phyloP scores from a whole-genome alignment of 2,797 vertebrate species.

The Eupleurogrammus muticus region DNA sequence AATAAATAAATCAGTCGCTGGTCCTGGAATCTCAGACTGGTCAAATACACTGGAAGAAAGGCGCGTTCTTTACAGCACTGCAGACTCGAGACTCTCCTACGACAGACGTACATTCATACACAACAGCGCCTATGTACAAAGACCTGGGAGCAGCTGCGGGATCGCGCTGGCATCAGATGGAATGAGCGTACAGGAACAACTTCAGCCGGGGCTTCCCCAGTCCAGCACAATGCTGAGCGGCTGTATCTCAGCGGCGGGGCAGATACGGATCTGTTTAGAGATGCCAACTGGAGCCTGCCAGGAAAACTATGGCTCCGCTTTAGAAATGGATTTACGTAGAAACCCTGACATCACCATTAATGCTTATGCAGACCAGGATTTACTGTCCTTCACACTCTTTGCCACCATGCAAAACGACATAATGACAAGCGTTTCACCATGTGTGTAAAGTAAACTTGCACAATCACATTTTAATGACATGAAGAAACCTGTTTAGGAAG shows the following conservation, averaged over 20 bases:
- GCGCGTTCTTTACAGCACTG: not conserved
- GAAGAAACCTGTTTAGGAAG: too few species aligned
- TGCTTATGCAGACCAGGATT: not conserved
- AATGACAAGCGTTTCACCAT: not conserved
- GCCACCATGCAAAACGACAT: not conserved
- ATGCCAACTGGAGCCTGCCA: constrained; percentile 41
- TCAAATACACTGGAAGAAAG: not conserved
- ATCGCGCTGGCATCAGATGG: constrained; percentile 2
- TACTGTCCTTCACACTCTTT: not conserved
- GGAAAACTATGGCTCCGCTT: constrained; percentile 39
- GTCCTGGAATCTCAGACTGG: constrained; percentile 3
- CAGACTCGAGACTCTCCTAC: not conserved
- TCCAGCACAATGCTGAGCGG: constrained; percentile 15
- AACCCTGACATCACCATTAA: constrained; percentile 11
- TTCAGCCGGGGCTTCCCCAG: constrained; percentile 47
- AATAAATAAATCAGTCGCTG: constrained; percentile 15
- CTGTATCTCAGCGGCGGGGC: not conserved
- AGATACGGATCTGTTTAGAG: constrained; percentile 59
- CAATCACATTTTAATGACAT: not conserved
- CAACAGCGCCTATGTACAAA: not conserved
- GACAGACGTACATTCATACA: not conserved
- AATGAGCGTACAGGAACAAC: constrained; percentile 27
- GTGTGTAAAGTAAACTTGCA: not conserved
- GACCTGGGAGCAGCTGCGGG: constrained; percentile 1
- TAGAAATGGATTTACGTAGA: not conserved